Percentiles rank a stretch among this genome's conserved stretches.
phyloP scores from a whole-genome alignment of 2,113 vertebrate species.

The Varanus komodoensis region DNA sequence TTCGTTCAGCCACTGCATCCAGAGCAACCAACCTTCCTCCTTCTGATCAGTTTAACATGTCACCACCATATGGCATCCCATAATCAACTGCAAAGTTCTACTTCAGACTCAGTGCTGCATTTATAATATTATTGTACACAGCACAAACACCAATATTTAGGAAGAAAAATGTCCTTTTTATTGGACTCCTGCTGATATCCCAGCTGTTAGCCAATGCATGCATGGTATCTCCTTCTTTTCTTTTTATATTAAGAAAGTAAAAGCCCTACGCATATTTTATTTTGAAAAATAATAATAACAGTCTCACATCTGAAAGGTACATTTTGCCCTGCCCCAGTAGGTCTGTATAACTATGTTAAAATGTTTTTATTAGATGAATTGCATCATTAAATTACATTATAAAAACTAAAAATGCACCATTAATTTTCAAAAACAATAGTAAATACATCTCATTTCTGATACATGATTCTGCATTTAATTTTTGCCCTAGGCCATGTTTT shows the following conservation, averaged over 20 bases:
- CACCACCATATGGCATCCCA: slow-evolving; percentile 65
- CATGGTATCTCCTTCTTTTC: slow-evolving; percentile 45
- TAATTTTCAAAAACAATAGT: slow-evolving; percentile 99
- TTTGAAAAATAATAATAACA: slow-evolving; percentile 55
- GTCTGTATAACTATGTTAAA: slow-evolving; percentile 89
- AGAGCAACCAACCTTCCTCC: slow-evolving; percentile 53
- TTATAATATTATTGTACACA: slow-evolving; percentile 58
- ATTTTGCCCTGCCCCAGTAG: slow-evolving; percentile 88
- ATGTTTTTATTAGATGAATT: slow-evolving; percentile 97
- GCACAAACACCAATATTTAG: slow-evolving; percentile 66
- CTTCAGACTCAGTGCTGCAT: slow-evolving; percentile 70
- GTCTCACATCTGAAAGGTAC: slow-evolving; percentile 77
- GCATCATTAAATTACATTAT: slow-evolving; percentile 99
- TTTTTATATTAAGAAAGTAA: slow-evolving; percentile 64
- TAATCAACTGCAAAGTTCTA: slow-evolving; percentile 66
- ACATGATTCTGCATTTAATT: slow-evolving; percentile 91
- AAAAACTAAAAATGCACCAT: slow-evolving; percentile 99
- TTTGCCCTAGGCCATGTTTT: slow-evolving; percentile 86
- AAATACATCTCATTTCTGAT: slow-evolving; percentile 93
- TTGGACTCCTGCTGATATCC: slow-evolving; percentile 70
- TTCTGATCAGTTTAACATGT: slow-evolving; percentile 64
- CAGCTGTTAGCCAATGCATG: slow-evolving; percentile 64
- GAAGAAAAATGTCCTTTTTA: slow-evolving; percentile 73
- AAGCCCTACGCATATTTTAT: slow-evolving; percentile 74
- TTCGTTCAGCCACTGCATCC: slow-evolving; percentile 26